phyloP scores from a whole-genome alignment of 2,113 vertebrate species.

The Dermatemys mawii region DNA sequence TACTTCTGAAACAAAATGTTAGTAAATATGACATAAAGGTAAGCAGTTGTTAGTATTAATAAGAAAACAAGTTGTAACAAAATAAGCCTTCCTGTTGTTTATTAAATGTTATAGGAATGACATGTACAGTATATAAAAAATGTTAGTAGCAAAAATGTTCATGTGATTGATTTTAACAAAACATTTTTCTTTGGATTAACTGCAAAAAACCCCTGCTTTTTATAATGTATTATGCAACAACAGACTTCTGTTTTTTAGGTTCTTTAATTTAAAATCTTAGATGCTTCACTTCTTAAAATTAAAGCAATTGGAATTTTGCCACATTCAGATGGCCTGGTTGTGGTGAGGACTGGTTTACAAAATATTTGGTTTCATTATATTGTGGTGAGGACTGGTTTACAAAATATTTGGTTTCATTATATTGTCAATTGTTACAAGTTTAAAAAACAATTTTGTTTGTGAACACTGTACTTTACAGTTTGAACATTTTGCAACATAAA shows the following conservation, averaged over 20 bases:
- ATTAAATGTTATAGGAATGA: slow-evolving; percentile 49
- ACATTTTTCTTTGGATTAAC: slow-evolving; percentile 27
- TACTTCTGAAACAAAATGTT: neutral
- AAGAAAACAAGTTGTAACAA: slow-evolving; percentile 58
- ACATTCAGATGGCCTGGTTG: neutral
- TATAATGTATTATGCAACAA: neutral
- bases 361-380: neutral
- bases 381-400: neutral
- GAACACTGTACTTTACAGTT: slow-evolving; percentile 20
- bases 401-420: neutral
- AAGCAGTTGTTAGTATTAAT: neutral
- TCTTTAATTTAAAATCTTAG: neutral
- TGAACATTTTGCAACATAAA: slow-evolving; percentile 16
- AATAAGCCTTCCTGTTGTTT: slow-evolving; percentile 55
- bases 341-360: neutral
- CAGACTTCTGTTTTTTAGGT: neutral
- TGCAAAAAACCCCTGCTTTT: neutral
- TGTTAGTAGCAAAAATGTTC: slow-evolving; percentile 28
- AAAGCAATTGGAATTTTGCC: neutral
- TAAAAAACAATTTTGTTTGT: neutral
- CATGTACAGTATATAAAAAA: slow-evolving; percentile 55
- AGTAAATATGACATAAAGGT: neutral
- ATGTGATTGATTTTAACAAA: neutral
- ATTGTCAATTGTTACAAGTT: neutral
- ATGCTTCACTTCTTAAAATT: neutral